These are phyloP conservation scores for Poeciliopsis retropinna DNA, from an alignment of 2,113 vertebrate genomes.

Conservation along the genomic window DNA sequence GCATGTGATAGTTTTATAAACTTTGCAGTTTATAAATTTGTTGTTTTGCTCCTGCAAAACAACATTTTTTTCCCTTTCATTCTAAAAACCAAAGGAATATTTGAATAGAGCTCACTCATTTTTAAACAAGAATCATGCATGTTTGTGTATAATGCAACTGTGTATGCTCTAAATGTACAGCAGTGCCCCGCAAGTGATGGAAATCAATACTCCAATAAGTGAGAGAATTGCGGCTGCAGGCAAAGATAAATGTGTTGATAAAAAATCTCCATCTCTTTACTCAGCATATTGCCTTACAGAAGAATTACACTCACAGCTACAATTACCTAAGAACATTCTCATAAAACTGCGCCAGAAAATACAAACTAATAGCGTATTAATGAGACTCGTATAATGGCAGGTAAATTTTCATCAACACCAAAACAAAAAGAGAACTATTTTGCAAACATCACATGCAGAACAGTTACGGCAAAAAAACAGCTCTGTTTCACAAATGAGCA, in stretches of 20 bases:
- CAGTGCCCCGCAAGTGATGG: neutral
- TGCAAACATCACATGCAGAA: slow-evolving; percentile 40
- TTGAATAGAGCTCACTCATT: slow-evolving; percentile 20
- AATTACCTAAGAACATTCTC: slow-evolving; percentile 51
- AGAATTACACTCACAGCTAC: slow-evolving; percentile 39
- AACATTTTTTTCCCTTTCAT: slow-evolving; percentile 24
- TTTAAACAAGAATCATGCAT: slow-evolving; percentile 4
- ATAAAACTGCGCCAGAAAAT: neutral
- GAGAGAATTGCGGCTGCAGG: slow-evolving; percentile 43
- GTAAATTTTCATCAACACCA: slow-evolving; percentile 40
- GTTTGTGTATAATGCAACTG: slow-evolving; percentile 6
- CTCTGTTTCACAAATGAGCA: slow-evolving; percentile 55
- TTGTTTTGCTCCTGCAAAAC: no score
- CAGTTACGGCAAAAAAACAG: slow-evolving; percentile 65
- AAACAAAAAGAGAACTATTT: slow-evolving; percentile 36
- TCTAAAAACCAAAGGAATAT: slow-evolving; percentile 17
- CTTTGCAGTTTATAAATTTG: no score
- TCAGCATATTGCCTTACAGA: slow-evolving; percentile 44
- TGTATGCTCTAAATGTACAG: slow-evolving; percentile 6
- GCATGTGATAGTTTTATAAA: neutral
- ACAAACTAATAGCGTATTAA: slow-evolving; percentile 9
- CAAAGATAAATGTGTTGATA: slow-evolving; percentile 61
- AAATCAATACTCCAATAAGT: slow-evolving; percentile 58
- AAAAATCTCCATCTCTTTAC: slow-evolving; percentile 62
- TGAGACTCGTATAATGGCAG: slow-evolving; percentile 14